Percentiles rank a stretch among this genome's conserved stretches.
Conservation (phyloP, 2,113 vertebrate species). For the Hemiscyllium ocellatum region DNA sequence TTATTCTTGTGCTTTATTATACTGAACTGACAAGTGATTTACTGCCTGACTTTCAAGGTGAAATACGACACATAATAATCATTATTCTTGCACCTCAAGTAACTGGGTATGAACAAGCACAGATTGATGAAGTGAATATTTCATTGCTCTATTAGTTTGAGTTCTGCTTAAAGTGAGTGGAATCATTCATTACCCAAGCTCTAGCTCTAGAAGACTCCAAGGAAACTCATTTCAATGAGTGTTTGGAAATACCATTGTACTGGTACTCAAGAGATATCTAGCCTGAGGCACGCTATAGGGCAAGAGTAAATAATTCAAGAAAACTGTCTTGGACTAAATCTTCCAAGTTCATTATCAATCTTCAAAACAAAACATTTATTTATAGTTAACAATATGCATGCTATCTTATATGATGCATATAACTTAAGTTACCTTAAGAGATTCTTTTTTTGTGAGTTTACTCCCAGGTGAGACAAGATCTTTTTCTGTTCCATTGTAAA, state of each 20-base stretch:
- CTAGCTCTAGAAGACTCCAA: background rate
- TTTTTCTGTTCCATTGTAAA: constrained; percentile 97
- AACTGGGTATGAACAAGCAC: background rate
- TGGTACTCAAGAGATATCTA: background rate
- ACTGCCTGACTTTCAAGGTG: background rate
- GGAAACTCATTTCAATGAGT: background rate
- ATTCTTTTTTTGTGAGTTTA: constrained; percentile 98
- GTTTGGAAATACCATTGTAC: no score
- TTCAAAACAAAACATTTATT: background rate
- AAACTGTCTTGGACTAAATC: background rate
- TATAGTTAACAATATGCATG: background rate
- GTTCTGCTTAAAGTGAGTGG: background rate
- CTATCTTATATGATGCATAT: background rate
- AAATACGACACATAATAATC: background rate
- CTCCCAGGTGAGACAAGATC: constrained; percentile 76
- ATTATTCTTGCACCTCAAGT: background rate
- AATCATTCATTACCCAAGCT: background rate
- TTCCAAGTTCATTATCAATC: background rate
- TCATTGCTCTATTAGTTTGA: background rate
- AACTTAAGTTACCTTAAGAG: constrained; percentile 79
- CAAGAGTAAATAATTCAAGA: background rate
- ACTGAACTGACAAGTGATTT: background rate
- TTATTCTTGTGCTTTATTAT: background rate
- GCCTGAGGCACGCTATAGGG: background rate
- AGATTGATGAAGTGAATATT: background rate